Evolutionary conservation across 2,113 vertebrate genomes (phyloP).

Genomic region (Lepisosteus oculatus): DNA sequence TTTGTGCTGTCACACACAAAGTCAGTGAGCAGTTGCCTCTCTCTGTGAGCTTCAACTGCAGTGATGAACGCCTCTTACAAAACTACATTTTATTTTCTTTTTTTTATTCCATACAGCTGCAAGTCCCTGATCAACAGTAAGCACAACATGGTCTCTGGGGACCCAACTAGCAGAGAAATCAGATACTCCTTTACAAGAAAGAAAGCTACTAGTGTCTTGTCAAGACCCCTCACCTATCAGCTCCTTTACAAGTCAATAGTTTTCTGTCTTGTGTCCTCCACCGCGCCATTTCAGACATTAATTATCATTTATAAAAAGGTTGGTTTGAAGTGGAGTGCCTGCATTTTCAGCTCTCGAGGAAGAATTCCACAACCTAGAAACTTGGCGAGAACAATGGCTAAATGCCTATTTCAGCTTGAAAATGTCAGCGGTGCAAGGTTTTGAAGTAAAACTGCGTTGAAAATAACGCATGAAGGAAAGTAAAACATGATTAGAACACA

Average conservation of each 20-base stretch:
- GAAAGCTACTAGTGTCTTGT: conserved; percentile 61
- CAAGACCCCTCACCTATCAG: conserved; percentile 63
- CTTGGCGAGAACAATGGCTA: not conserved
- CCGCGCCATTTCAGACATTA: conserved; percentile 31
- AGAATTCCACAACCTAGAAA: not conserved
- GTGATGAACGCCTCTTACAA: conserved; percentile 76
- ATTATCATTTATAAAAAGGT: conserved; percentile 32
- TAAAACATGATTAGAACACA: conserved; percentile 54
- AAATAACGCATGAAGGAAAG: conserved; percentile 53
- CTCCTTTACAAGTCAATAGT: conserved; percentile 71
- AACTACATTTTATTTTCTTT: conserved; percentile 63
- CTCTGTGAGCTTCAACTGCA: conserved; percentile 67
- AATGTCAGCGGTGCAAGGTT: not conserved
- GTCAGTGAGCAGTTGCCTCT: conserved; percentile 70
- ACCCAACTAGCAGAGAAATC: conserved; percentile 88
- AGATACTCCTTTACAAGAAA: conserved; percentile 62
- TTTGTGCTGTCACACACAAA: conserved; percentile 76
- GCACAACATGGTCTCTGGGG: conserved; percentile 77
- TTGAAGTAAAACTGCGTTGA: not conserved
- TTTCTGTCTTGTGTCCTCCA: conserved; percentile 43
- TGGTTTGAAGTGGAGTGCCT: not conserved
- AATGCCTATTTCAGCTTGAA: not conserved
- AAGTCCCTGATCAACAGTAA: conserved; percentile 73
- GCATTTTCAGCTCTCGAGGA: not conserved
- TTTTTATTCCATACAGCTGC: conserved; percentile 72